Percentiles rank a stretch among this genome's conserved stretches.
Evolutionary conservation across 2,888 invertebrate species (phyloP).

Genomic region (Nemurella pictetii): DNA sequence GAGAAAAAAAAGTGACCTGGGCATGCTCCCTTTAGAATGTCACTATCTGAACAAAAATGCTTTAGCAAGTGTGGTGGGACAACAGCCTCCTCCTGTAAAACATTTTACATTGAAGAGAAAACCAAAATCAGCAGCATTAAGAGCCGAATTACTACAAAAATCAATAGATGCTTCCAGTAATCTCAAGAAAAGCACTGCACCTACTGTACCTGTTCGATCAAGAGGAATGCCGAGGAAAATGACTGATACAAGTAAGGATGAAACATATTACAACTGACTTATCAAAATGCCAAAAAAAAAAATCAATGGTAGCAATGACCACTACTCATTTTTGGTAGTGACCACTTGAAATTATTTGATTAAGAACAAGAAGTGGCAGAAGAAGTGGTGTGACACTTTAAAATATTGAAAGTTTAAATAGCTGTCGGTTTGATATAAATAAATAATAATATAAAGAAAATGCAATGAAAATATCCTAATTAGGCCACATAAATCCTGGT

Average conservation of each 20-base stretch:
- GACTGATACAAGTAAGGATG: conserved; percentile 85
- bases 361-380: too few relatives aligned
- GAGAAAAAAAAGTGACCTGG: conserved; percentile 78
- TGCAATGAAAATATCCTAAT: too few relatives aligned
- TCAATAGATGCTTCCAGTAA: conserved; percentile 88
- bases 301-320: too few relatives aligned
- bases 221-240: conserved; percentile 92
- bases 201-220: conserved; percentile 85
- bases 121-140: conserved; percentile 89
- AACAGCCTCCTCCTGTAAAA: conserved; percentile 77
- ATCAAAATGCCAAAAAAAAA: too few relatives aligned
- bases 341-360: too few relatives aligned
- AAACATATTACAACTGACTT: too few relatives aligned
- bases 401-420: too few relatives aligned
- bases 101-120: conserved; percentile 92
- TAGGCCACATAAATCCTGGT: too few relatives aligned
- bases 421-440: too few relatives aligned
- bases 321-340: too few relatives aligned
- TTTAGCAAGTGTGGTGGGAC: conserved; percentile 77
- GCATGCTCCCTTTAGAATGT: conserved; percentile 92
- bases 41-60: conserved; percentile 95
- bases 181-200: conserved; percentile 83
- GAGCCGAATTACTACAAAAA: conserved; percentile 89
- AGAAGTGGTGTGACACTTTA: too few relatives aligned
- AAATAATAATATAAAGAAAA: too few relatives aligned